A percentile compares a stretch with the other conserved stretches of the same genome.
Conservation (phyloP, 1,140 invertebrate species). For the Globodera ellingtonae region DNA sequence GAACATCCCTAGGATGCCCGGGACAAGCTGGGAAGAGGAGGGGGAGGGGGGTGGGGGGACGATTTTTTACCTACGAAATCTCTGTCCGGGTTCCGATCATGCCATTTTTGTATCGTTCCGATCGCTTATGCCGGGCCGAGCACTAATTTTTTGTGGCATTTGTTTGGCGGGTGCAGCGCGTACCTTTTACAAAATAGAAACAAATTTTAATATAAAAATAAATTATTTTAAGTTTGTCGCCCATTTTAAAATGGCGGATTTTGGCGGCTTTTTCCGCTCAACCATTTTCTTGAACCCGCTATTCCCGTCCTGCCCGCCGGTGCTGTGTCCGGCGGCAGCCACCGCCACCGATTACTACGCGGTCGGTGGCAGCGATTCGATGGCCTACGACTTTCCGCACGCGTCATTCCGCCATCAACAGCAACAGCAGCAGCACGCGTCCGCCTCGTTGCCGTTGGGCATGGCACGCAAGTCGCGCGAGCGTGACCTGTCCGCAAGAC, state of each 20-base stretch:
- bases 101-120: too few relatives aligned
- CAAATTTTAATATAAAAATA: too few relatives aligned
- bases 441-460: not conserved
- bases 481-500: not conserved
- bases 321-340: not conserved
- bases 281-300: not conserved
- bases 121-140: too few relatives aligned
- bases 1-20: too few relatives aligned
- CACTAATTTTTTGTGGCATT: too few relatives aligned
- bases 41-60: too few relatives aligned
- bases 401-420: not conserved
- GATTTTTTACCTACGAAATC: too few relatives aligned
- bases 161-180: too few relatives aligned
- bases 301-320: not conserved
- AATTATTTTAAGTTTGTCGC: not conserved
- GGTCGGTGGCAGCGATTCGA: conserved; percentile 1
- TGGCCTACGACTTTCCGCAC: conserved; percentile 15
- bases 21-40: too few relatives aligned
- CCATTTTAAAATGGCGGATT: not conserved
- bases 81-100: too few relatives aligned
- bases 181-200: too few relatives aligned
- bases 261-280: not conserved
- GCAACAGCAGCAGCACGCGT: not conserved
- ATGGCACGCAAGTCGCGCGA: not conserved
- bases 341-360: not conserved